A percentile compares a stretch with the other conserved stretches of the same genome.
Evolutionary conservation across 1,140 invertebrate species (phyloP).

Genomic region (Leptonema lineaticorne): DNA sequence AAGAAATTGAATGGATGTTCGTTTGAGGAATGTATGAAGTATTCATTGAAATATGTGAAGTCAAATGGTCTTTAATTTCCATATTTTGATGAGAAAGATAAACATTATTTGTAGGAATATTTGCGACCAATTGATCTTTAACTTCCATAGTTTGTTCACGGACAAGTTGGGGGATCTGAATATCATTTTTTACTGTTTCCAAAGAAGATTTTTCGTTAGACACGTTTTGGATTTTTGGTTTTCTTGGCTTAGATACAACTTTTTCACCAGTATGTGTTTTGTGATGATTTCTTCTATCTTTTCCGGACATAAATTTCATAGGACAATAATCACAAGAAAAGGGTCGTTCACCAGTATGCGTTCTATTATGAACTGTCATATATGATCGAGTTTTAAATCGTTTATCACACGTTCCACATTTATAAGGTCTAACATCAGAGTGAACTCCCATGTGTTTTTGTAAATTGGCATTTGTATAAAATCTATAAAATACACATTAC

Average conservation of each 20-base stretch:
- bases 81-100: slow-evolving; percentile 9
- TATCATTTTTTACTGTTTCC: background rate
- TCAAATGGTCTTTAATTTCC: no score
- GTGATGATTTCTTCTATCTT: slow-evolving; percentile 31
- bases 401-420: slow-evolving; percentile 38
- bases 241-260: slow-evolving; percentile 1
- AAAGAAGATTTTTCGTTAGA: background rate
- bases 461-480: slow-evolving; percentile 40
- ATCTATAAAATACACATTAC: slow-evolving; percentile 20
- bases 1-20: no score
- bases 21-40: no score
- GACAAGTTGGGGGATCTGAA: background rate
- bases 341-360: slow-evolving; percentile 31
- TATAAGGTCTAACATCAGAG: slow-evolving; percentile 34
- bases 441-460: slow-evolving; percentile 40
- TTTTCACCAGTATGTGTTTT: slow-evolving; percentile 29
- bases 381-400: slow-evolving; percentile 39
- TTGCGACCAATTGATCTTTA: background rate
- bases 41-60: no score
- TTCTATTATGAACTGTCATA: slow-evolving; percentile 31
- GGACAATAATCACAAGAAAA: slow-evolving; percentile 33
- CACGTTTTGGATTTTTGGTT: slow-evolving; percentile 12
- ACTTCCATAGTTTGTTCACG: background rate
- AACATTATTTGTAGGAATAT: background rate
- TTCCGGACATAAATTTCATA: slow-evolving; percentile 38